Conservation (phyloP, 2,888 invertebrate genomes). For the Ichneumoninae sp. region DNA sequence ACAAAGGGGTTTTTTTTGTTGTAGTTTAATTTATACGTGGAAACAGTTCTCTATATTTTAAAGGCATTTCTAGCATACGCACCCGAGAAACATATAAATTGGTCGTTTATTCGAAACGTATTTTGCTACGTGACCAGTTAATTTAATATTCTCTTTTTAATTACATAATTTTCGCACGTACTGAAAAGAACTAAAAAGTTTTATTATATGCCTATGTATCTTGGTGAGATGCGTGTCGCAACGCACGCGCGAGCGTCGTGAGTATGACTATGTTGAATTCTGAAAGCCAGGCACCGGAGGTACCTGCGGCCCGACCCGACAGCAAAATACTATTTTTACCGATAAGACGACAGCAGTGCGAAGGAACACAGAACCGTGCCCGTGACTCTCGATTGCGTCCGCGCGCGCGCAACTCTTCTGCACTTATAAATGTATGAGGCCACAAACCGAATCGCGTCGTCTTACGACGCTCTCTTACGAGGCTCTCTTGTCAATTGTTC, state of each 20-base stretch:
- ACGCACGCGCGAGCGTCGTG: constrained; percentile 45
- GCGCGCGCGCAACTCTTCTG: constrained; percentile 16
- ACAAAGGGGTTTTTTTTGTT: neutral
- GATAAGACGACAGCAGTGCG: constrained; percentile 58
- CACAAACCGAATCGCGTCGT: neutral
- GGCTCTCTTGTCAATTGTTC: neutral
- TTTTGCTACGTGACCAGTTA: neutral
- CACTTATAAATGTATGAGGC: constrained; percentile 12
- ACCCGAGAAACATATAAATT: neutral
- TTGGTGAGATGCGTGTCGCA: constrained; percentile 53
- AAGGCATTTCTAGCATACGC: no score
- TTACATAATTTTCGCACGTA: neutral
- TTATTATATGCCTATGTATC: neutral
- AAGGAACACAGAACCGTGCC: constrained; percentile 57
- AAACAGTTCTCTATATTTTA: no score
- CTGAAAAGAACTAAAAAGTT: neutral
- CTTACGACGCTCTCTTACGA: neutral
- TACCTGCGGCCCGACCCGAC: constrained; percentile 63
- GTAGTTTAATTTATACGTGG: neutral
- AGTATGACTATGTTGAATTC: constrained; percentile 53
- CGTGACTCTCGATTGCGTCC: constrained; percentile 64
- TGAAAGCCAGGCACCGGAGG: constrained; percentile 55
- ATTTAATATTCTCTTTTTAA: neutral
- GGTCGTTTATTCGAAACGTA: neutral
- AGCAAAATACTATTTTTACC: constrained; percentile 67